Evolutionary conservation across 2,797 vertebrate genomes (phyloP).

Genomic region (Hypotaenidia okinawae): DNA sequence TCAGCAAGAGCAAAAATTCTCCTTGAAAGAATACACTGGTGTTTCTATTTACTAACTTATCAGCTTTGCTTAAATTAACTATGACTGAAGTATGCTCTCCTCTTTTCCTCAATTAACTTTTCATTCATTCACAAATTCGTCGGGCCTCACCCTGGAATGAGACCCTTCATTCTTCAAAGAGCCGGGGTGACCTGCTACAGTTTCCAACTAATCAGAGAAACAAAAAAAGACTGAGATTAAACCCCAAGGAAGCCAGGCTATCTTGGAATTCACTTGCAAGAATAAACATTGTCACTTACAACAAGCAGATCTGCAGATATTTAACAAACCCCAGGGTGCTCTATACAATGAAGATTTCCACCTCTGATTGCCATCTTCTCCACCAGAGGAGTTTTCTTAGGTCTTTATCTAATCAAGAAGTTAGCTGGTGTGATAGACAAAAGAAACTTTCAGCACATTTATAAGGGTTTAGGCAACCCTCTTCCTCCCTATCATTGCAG

Average conservation of each 20-base stretch:
- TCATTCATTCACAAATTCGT: conserved; percentile 81
- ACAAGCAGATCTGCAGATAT: conserved; percentile 60
- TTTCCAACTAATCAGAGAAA: conserved; percentile 75
- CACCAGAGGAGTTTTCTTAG: conserved; percentile 10
- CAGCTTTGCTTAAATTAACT: conserved; percentile 71
- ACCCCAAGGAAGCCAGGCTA: conserved; percentile 56
- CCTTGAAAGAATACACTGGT: conserved; percentile 54
- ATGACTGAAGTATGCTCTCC: conserved; percentile 70
- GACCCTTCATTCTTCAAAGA: conserved; percentile 79
- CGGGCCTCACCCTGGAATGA: conserved; percentile 75
- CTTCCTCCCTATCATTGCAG: background rate
- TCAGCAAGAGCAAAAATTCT: conserved; percentile 57
- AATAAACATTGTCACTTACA: conserved; percentile 70
- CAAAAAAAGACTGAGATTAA: conserved; percentile 70
- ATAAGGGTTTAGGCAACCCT: background rate
- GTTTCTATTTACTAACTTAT: conserved; percentile 71
- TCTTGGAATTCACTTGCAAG: conserved; percentile 67
- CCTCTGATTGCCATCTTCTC: conserved; percentile 65
- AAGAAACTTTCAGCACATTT: conserved; percentile 47
- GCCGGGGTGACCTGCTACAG: conserved; percentile 69
- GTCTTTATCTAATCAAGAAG: conserved; percentile 65
- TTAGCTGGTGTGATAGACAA: conserved; percentile 39
- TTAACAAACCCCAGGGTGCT: conserved; percentile 55
- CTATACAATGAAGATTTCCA: conserved; percentile 49
- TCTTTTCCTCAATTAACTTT: conserved; percentile 81